A percentile compares a stretch with the other conserved stretches of the same genome.
phyloP scores from a whole-genome alignment of 2,113 vertebrate species.

The Anthoscopus minutus region DNA sequence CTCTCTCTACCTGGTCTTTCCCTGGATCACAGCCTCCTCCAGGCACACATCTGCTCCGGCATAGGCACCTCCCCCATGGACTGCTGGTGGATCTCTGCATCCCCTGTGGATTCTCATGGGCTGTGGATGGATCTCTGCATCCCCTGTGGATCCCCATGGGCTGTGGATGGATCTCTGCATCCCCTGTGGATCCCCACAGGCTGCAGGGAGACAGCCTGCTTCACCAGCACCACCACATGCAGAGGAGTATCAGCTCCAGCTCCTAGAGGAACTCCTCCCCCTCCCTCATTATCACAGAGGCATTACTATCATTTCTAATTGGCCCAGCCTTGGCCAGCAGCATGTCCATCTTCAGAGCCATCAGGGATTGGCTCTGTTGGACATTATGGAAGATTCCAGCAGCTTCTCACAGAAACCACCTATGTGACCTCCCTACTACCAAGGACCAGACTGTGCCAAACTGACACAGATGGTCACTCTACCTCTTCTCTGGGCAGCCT shows the following conservation, averaged over 20 bases:
- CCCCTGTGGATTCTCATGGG: background rate
- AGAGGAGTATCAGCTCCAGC: fast-evolving
- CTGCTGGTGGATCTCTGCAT: background rate
- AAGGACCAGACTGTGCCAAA: background rate
- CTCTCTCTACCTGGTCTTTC: background rate
- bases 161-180: background rate
- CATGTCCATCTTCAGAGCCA: background rate
- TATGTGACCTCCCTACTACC: background rate
- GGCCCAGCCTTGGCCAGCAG: background rate
- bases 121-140: background rate
- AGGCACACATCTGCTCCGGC: background rate
- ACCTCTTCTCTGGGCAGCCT: background rate
- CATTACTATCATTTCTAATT: background rate
- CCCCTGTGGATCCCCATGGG: fast-evolving
- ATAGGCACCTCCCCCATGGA: background rate
- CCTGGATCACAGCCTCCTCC: background rate
- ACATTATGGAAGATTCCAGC: background rate
- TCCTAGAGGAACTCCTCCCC: background rate
- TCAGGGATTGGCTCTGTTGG: background rate
- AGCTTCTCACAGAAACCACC: background rate
- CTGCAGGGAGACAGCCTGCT: background rate
- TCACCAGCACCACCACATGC: background rate
- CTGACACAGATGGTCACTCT: background rate
- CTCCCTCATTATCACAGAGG: background rate
- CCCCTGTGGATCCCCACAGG: background rate